These are phyloP conservation scores for Hemicordylus capensis DNA, from an alignment of 2,113 vertebrate genomes.

Conservation along the genomic window DNA sequence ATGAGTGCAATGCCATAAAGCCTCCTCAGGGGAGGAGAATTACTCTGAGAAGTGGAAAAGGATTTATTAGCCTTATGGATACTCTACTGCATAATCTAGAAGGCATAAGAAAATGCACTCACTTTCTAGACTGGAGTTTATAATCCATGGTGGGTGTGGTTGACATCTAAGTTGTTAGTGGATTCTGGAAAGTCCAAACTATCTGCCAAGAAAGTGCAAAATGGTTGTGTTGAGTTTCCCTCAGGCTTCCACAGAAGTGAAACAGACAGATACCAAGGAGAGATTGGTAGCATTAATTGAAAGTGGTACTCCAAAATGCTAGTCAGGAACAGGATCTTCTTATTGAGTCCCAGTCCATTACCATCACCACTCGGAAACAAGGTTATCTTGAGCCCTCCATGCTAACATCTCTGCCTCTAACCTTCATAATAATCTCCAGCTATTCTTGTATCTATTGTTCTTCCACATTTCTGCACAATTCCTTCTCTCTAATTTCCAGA, in stretches of 20 bases:
- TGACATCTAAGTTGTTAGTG: neutral
- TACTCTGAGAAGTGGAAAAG: slow-evolving; percentile 36
- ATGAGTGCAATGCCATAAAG: neutral
- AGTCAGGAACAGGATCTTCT: neutral
- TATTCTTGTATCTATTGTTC: no score
- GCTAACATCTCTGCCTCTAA: no score
- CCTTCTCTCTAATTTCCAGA: no score
- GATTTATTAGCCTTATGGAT: slow-evolving; percentile 26
- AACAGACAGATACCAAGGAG: neutral
- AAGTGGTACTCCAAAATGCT: neutral
- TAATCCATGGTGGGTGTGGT: neutral
- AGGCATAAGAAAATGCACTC: neutral
- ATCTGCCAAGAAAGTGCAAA: neutral
- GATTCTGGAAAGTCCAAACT: neutral
- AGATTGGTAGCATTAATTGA: neutral
- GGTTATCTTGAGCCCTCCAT: no score
- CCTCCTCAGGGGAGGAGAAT: slow-evolving; percentile 24
- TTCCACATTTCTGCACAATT: no score
- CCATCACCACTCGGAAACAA: no score
- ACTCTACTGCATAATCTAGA: neutral
- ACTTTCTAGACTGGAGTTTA: neutral
- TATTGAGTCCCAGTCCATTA: no score
- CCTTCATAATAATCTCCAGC: no score
- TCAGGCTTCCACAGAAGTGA: neutral
- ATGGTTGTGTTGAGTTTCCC: neutral